Evolutionary conservation across 1,140 invertebrate genomes (phyloP).

Genomic region (Drosophila nikananu): DNA sequence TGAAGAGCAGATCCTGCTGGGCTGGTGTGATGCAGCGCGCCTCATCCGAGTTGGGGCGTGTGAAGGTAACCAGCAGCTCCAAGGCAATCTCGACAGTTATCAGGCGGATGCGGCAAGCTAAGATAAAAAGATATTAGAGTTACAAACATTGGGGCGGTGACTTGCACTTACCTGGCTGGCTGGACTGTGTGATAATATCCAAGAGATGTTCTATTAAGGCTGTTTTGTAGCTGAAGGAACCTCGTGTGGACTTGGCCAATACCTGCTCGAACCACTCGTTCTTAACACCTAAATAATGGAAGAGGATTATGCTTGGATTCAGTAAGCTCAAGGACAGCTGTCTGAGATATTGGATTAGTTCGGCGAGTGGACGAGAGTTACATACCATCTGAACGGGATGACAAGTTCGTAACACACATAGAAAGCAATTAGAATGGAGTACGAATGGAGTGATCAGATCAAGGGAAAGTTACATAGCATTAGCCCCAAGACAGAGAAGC

Average conservation of each 20-base stretch:
- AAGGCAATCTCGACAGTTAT: conserved; percentile 96
- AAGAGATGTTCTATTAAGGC: conserved; percentile 92
- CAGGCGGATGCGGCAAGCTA: conserved; percentile 93
- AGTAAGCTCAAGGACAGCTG: background rate
- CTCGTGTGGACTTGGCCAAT: conserved; percentile 85
- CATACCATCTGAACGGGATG: conserved; percentile 68
- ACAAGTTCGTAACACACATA: conserved; percentile 48
- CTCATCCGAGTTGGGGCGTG: conserved; percentile 86
- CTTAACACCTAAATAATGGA: conserved; percentile 88
- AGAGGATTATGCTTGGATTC: background rate
- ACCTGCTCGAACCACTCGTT: conserved; percentile 90
- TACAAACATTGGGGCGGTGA: background rate
- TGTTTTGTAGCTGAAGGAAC: conserved; percentile 88
- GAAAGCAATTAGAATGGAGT: conserved; percentile 66
- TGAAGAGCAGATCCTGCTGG: conserved; percentile 86
- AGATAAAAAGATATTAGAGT: background rate
- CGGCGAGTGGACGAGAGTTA: conserved; percentile 52
- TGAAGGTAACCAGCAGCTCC: conserved; percentile 90
- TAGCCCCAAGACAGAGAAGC: conserved; percentile 17
- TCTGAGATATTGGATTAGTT: conserved; percentile 37
- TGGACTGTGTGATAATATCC: conserved; percentile 92
- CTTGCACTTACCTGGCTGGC: conserved; percentile 90
- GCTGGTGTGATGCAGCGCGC: conserved; percentile 85
- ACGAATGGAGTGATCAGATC: conserved; percentile 47
- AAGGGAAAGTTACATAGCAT: conserved; percentile 46